A percentile compares a stretch with the other conserved stretches of the same genome.
Evolutionary conservation across 2,797 vertebrate genomes (phyloP).

Genomic region (Sebastes ruberrimus): DNA sequence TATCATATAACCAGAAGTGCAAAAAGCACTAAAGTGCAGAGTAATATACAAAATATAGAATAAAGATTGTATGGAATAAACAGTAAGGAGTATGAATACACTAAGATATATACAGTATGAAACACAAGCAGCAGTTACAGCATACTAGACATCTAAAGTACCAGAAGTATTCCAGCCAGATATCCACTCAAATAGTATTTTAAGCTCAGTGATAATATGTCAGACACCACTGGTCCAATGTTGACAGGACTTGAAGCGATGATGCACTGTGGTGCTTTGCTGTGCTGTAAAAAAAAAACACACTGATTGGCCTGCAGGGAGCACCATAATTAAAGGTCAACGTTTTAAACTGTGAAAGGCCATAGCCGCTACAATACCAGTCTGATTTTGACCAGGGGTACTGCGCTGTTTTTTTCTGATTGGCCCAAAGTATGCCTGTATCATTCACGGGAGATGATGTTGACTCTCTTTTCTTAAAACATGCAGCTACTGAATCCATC

Average conservation of each 20-base stretch:
- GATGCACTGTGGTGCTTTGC: conserved; percentile 1
- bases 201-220: not conserved
- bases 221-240: not conserved
- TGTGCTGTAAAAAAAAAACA: conserved; percentile 21
- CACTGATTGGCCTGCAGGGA: conserved; percentile 24
- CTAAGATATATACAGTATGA: not conserved
- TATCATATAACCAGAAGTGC: not conserved
- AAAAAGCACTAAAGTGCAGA: not conserved
- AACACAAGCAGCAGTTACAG: not conserved
- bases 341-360: conserved; percentile 32
- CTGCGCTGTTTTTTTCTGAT: not conserved
- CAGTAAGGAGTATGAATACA: not conserved
- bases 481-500: not conserved
- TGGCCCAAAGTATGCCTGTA: not conserved
- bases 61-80: not conserved
- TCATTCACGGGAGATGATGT: not conserved
- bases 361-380: conserved; percentile 23
- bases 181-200: not conserved
- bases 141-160: not conserved
- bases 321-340: conserved; percentile 56
- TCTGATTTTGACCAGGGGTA: not conserved
- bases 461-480: not conserved
- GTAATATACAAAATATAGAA: not conserved
- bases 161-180: not conserved
- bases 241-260: conserved; percentile 3